Percentiles rank a stretch among this genome's conserved stretches.
Evolutionary conservation across 2,888 invertebrate genomes (phyloP).

Genomic region (Loripinus fragilis): DNA sequence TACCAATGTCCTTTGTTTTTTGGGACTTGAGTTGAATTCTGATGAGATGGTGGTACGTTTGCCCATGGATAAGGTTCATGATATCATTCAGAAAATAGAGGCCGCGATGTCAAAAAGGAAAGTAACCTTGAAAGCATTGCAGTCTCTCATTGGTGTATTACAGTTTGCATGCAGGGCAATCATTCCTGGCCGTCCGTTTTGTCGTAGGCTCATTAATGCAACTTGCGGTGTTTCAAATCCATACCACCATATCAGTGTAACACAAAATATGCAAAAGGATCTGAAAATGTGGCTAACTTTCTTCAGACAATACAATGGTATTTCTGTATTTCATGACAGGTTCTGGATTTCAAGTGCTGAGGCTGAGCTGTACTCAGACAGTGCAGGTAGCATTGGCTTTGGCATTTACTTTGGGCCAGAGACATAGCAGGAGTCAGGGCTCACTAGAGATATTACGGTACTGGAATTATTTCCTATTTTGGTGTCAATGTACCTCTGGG

Average conservation of each 20-base stretch:
- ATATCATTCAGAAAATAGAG: background rate
- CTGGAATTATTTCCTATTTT: constrained; percentile 34
- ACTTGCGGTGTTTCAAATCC: constrained; percentile 22
- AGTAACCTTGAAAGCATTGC: constrained; percentile 20
- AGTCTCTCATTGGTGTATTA: constrained; percentile 29
- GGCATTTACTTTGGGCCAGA: constrained; percentile 30
- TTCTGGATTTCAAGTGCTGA: background rate
- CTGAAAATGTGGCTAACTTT: constrained; percentile 36
- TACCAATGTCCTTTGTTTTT: constrained; percentile 14
- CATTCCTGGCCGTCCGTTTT: constrained; percentile 36
- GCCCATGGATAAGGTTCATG: background rate
- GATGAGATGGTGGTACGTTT: constrained; percentile 24
- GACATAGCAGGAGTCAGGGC: background rate
- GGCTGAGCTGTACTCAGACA: background rate
- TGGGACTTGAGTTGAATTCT: constrained; percentile 34
- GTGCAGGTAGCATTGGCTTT: constrained; percentile 20
- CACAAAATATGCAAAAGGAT: constrained; percentile 20
- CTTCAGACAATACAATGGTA: background rate
- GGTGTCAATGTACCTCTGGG: constrained; percentile 40
- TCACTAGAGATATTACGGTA: constrained; percentile 22
- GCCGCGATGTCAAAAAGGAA: background rate
- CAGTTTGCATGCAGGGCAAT: constrained; percentile 46
- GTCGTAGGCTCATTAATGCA: constrained; percentile 28
- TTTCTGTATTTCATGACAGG: constrained; percentile 33
- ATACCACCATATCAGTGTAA: constrained; percentile 23